Evolutionary conservation across 2,888 invertebrate genomes (phyloP), one percentile per base, ranked within the genome.

Genomic region (Apomyelois bistriatella): DNA sequence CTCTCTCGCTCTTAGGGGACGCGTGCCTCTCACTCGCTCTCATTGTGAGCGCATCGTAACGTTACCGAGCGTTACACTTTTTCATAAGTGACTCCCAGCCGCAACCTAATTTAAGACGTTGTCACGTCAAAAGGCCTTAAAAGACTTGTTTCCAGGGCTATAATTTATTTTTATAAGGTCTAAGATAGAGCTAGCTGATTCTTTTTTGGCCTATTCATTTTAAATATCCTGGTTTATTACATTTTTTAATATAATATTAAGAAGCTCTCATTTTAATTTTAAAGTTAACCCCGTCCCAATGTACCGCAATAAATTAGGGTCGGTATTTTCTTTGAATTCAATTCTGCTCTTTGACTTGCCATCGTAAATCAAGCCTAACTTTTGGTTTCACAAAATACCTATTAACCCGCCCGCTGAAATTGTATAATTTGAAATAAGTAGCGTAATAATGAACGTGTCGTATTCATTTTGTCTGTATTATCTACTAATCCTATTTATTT

Each of bases 231-330:
- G n/a, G n/a, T n/a, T n/a, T n/a, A n/a, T n/a, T n/a, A n/a, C n/a
- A n/a, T n/a, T 40, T 40, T 13, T 9, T 9, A 38, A 38, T 38
- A 8, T 38, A 40, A 32, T 9, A 32, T 32, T 15, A 9, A 16
- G 16, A 61, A 38, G 10, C 15, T 13, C 13, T 2, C 13, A 38
- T 58, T 63, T 46, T 32, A 13, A 46, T 35, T 35, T 46, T 32
- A 46, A 50, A 50, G 41, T 53, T 53, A 55, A 30, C 32, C 30
- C 32, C 9, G 16, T 15, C 32, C 16, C 16, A 61, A 64, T 60
- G 57, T 60, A 61, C 67, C 61, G 56, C 60, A 56, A 68, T 70
- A 70, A 70, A 67, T 70, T 65, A 60, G n/a, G 37, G 36, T 41
- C 16, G 40, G 52, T 55, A 52, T 52, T 61, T 66, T 62, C 65